These are phyloP conservation scores for Trididemnum miniatum DNA, from an alignment of 23 tunicate genomes.

Conservation along the genomic window DNA sequence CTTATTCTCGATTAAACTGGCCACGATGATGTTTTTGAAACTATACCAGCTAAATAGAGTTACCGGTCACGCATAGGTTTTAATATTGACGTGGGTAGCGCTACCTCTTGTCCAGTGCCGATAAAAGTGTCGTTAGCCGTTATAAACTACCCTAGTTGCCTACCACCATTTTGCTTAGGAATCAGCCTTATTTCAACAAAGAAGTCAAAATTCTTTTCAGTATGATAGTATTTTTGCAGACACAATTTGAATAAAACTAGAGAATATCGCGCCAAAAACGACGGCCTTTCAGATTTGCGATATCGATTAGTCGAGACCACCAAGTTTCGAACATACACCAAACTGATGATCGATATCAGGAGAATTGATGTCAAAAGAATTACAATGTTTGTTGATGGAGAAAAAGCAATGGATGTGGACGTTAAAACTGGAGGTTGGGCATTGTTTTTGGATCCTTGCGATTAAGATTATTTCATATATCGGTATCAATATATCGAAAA, in stretches of 20 bases:
- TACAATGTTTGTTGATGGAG: slow-evolving; percentile 64
- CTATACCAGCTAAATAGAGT: too few relatives aligned
- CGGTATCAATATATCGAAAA: too few relatives aligned
- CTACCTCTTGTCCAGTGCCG: too few relatives aligned
- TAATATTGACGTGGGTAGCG: too few relatives aligned
- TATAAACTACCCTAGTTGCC: background rate
- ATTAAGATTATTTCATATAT: too few relatives aligned
- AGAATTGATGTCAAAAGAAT: slow-evolving; percentile 63
- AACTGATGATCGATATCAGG: slow-evolving; percentile 71
- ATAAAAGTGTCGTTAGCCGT: too few relatives aligned
- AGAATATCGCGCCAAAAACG: slow-evolving; percentile 53
- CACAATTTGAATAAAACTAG: slow-evolving; percentile 44
- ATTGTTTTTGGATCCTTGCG: too few relatives aligned
- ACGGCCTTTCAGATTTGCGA: slow-evolving; percentile 68
- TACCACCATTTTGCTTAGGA: background rate
- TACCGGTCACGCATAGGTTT: too few relatives aligned
- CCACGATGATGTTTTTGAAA: too few relatives aligned
- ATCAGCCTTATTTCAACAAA: background rate
- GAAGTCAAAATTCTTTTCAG: background rate
- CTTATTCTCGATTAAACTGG: too few relatives aligned
- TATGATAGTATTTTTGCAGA: slow-evolving; percentile 27
- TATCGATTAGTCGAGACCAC: slow-evolving; percentile 38
- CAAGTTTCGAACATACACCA: slow-evolving; percentile 45
- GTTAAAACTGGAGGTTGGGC: slow-evolving; percentile 48
- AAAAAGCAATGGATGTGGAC: slow-evolving; percentile 63